Conservation (phyloP, 2,113 vertebrate species). For the Mystacornis crossleyi region DNA sequence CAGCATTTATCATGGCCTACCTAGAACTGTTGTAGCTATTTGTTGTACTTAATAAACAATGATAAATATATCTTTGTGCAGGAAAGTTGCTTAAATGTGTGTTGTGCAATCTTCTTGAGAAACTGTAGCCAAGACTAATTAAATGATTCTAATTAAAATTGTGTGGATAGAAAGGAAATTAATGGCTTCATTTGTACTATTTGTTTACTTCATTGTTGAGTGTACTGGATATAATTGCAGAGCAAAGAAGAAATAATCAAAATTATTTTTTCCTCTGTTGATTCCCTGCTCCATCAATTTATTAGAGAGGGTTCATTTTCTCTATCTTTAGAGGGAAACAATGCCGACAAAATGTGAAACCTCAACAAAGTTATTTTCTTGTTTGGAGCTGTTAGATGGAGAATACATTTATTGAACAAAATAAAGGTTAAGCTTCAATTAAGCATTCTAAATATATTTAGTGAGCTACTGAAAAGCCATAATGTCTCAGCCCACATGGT, state of each 20-base stretch:
- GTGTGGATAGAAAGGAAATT: constrained; percentile 71
- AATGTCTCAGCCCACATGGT: constrained; percentile 41
- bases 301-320: constrained; percentile 18
- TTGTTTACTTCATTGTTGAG: constrained; percentile 75
- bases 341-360: constrained; percentile 45
- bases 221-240: constrained; percentile 69
- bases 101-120: constrained; percentile 56
- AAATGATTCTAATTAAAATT: constrained; percentile 80
- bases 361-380: constrained; percentile 44
- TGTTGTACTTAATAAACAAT: constrained; percentile 59
- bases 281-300: constrained; percentile 54
- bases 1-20: constrained; percentile 58
- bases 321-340: constrained; percentile 44
- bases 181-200: constrained; percentile 77
- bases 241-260: constrained; percentile 69
- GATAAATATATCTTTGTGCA: constrained; percentile 58
- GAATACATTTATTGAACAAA: constrained; percentile 54
- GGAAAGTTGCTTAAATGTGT: constrained; percentile 32
- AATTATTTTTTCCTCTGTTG: constrained; percentile 68
- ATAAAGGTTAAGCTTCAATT: constrained; percentile 71
- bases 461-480: constrained; percentile 55
- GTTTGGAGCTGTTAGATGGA: constrained; percentile 39
- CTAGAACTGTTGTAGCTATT: constrained; percentile 38
- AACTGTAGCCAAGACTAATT: constrained; percentile 74
- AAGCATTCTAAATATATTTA: constrained; percentile 68